These are phyloP conservation scores for Coelopa pilipes DNA, from an alignment of 2,888 invertebrate species.

Conservation along the genomic window DNA sequence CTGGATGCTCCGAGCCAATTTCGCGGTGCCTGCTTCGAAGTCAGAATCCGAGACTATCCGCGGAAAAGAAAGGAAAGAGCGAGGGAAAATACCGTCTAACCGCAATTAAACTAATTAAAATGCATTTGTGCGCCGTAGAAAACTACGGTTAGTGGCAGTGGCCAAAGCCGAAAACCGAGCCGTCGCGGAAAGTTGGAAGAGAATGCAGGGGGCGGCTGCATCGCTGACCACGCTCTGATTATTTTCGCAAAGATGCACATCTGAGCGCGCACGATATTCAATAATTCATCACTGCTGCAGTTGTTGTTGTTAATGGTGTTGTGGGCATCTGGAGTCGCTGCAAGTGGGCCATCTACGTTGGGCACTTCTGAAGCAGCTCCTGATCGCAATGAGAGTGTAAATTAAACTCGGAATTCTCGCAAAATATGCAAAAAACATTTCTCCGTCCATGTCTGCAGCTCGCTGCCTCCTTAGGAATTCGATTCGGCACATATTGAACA, in stretches of 20 bases:
- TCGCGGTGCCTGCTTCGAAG: not conserved
- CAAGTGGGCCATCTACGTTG: not conserved
- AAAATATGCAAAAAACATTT: too few species aligned
- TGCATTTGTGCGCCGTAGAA: not conserved
- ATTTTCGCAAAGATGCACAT: slow-evolving; percentile 27
- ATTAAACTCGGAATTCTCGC: slow-evolving; percentile 16
- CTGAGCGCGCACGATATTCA: slow-evolving; percentile 31
- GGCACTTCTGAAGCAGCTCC: slow-evolving; percentile 15
- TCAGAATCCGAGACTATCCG: not conserved
- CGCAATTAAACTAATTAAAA: slow-evolving; percentile 22
- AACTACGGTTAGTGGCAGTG: not conserved
- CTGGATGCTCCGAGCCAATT: not conserved
- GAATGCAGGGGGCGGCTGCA: not conserved
- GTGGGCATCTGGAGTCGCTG: not conserved
- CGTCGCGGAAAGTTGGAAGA: not conserved
- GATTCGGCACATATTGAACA: too few species aligned
- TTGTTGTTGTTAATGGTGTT: not conserved
- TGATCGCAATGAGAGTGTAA: slow-evolving; percentile 35
- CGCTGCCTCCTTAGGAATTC: too few species aligned
- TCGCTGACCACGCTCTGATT: slow-evolving; percentile 28
- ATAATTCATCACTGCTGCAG: slow-evolving; percentile 13
- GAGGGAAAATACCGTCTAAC: not conserved
- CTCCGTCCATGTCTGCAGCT: too few species aligned
- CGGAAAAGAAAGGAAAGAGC: not conserved
- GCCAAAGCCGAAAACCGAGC: not conserved